phyloP scores from a whole-genome alignment of 2,797 vertebrate genomes.

The Columba guinea region DNA sequence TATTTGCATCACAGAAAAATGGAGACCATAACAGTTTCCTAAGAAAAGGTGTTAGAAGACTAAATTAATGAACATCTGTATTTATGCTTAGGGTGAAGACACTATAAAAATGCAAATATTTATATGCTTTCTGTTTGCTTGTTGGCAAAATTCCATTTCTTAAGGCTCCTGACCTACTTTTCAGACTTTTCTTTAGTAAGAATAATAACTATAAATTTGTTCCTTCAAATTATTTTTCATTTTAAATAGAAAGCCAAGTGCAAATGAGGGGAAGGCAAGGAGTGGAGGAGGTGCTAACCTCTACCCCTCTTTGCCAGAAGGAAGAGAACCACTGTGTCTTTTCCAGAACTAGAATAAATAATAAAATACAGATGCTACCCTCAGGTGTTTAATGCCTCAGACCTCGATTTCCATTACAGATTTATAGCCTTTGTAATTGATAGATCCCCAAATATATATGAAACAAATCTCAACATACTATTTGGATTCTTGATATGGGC shows the following conservation, averaged over 20 bases:
- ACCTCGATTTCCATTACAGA: not conserved
- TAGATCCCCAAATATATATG: not conserved
- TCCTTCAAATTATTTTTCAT: not conserved
- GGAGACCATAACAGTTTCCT: not conserved
- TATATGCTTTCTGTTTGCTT: not conserved
- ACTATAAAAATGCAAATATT: not conserved
- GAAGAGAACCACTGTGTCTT: not conserved
- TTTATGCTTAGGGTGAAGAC: not conserved
- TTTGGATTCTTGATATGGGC: not conserved
- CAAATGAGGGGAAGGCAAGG: not conserved
- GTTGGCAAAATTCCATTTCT: not conserved
- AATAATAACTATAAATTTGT: not conserved
- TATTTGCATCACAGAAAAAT: not conserved
- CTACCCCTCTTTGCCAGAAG: not conserved
- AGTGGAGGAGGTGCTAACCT: not conserved
- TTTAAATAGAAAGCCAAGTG: not conserved
- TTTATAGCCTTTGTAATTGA: not conserved
- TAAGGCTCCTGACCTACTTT: conserved; percentile 2
- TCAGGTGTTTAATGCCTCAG: not conserved
- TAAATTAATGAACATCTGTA: not conserved
- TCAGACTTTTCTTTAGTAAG: not conserved
- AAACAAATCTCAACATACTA: not conserved
- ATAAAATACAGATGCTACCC: not conserved
- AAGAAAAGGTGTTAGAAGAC: not conserved
- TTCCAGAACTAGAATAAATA: not conserved